Evolutionary conservation across 2,113 vertebrate genomes (phyloP).

Genomic region (Sisor rabdophorus): DNA sequence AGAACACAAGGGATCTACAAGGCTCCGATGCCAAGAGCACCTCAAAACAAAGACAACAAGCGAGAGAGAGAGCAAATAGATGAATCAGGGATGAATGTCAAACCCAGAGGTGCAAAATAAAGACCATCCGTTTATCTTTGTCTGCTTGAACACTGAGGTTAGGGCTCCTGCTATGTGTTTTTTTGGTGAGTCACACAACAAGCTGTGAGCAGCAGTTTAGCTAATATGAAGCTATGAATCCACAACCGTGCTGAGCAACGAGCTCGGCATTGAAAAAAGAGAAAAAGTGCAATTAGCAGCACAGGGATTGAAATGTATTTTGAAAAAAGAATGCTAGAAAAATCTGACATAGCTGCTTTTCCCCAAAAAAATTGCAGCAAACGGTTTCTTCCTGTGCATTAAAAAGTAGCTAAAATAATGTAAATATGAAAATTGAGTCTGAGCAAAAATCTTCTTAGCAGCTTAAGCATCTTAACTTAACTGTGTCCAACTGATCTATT

Average conservation of each 20-base stretch:
- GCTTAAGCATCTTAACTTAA: not conserved
- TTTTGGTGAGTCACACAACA: not conserved
- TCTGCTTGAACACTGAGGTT: slow-evolving; percentile 8
- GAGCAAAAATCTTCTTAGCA: not conserved
- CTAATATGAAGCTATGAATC: slow-evolving; percentile 20
- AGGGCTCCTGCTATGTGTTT: slow-evolving; percentile 16
- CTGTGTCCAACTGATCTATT: no score
- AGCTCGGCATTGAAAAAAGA: not conserved
- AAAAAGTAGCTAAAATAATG: no score
- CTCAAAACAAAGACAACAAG: not conserved
- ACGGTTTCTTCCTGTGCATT: no score
- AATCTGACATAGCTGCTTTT: no score
- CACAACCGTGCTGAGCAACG: not conserved
- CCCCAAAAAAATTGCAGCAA: no score
- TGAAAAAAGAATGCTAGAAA: no score
- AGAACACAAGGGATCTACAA: not conserved
- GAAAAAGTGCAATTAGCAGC: slow-evolving; percentile 1
- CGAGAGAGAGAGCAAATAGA: not conserved
- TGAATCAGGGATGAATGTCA: slow-evolving; percentile 10
- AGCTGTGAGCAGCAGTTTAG: not conserved
- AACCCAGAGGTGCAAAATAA: not conserved
- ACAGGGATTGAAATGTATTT: slow-evolving; percentile 5
- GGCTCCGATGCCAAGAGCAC: not conserved
- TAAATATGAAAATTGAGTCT: not conserved
- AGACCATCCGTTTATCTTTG: slow-evolving; percentile 12